Evolutionary conservation across 2,113 vertebrate species (phyloP).

Genomic region (Regulus satrapa): DNA sequence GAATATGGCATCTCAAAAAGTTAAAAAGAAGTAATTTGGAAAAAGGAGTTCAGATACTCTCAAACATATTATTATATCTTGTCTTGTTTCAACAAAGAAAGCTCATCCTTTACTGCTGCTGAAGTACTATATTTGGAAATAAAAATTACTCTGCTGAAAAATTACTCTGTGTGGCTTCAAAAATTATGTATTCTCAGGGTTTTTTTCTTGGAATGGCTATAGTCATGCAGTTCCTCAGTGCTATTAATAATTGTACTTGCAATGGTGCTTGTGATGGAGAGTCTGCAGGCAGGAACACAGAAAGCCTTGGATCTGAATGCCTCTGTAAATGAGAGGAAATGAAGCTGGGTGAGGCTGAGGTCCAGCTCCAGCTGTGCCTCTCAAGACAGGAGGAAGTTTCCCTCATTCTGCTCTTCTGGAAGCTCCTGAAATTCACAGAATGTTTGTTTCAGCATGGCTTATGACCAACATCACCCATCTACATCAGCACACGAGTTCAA

Average conservation of each 20-base stretch:
- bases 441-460: background rate
- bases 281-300: background rate
- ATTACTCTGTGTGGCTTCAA: background rate
- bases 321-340: conserved; percentile 11
- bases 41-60: background rate
- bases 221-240: background rate
- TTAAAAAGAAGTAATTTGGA: background rate
- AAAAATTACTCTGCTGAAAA: background rate
- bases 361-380: background rate
- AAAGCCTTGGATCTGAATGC: background rate
- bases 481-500: background rate
- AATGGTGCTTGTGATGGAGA: background rate
- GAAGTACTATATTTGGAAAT: background rate
- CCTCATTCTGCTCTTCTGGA: background rate
- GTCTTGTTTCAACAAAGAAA: background rate
- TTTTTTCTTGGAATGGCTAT: background rate
- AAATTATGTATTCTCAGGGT: background rate
- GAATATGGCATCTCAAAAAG: background rate
- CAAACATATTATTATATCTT: background rate
- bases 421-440: background rate
- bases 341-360: background rate
- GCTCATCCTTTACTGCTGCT: background rate
- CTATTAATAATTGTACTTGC: background rate
- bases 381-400: background rate
- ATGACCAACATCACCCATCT: background rate